Evolutionary conservation across 2,888 invertebrate genomes (phyloP), one percentile per base, ranked within the genome.

Genomic region (Nomada lathburiana): DNA sequence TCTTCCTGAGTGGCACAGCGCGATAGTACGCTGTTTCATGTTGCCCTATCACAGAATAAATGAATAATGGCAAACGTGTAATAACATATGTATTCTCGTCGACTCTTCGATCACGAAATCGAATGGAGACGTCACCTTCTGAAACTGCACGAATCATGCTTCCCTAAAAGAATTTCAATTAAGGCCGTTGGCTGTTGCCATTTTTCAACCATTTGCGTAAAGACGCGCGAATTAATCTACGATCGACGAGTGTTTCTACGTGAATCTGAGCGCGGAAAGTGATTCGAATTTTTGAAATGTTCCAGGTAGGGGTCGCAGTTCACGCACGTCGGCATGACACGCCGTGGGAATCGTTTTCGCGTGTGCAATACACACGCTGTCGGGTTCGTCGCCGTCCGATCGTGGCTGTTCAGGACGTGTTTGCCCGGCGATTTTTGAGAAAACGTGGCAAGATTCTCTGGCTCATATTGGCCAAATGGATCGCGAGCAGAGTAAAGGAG

Each of bases 281-380:
- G 16, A 42, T 42, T 13, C 2, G 3, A 13, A 52, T n/a, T 5
- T 5, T 18, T 18, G 10, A 10, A 9, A 44, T 59, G 60, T 73
- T 47, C 0, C 70, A 87, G 87, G 55, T 62, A 82, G 83, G 89
- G 89, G 87, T 80, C 87, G 80, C 74, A 86, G 78, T 86, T 86
- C 82, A 87, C 71, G 70, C 79, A 82, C 78, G 62, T 70, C 67
- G 88, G 87, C 86, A 88, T 86, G 87, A 86, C 74, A 88, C 82
- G 89, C 88, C 86, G 87, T 79, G 86, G 88, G 82, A 88, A 86
- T 85, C 84, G 78, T 86, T 86, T 67, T 83, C 79, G 79, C 76
- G 78, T 70, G 78, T 76, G 77, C 87, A 76, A 59, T 59, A 50
- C 60, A 59, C 76, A 69, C 79, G 76, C 50, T 42, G 69, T 76